These are phyloP conservation scores for Lomographa bimaculata DNA, from an alignment of 2,888 invertebrate genomes.

Conservation along the genomic window DNA sequence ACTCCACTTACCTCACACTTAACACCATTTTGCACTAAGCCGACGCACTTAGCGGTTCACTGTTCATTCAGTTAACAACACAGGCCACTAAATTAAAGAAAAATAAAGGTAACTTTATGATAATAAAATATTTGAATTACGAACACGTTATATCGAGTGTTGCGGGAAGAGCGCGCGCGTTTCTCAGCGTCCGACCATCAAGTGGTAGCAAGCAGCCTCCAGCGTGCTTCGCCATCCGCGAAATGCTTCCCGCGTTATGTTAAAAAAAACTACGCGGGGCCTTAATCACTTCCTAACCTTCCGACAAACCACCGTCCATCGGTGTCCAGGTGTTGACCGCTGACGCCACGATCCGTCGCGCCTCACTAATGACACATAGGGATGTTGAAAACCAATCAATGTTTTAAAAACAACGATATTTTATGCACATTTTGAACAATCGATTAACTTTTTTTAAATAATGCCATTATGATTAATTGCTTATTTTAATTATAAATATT, in stretches of 20 bases:
- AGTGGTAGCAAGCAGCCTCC: conserved; percentile 64
- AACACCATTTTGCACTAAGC: conserved; percentile 70
- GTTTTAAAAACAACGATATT: no score
- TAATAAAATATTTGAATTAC: conserved; percentile 1
- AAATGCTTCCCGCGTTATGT: conserved; percentile 41
- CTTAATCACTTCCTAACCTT: conserved; percentile 55
- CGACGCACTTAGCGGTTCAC: conserved; percentile 39
- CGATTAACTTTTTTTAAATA: no score
- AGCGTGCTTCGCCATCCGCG: conserved; percentile 61
- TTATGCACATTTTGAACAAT: no score
- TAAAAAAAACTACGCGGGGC: conserved; percentile 40
- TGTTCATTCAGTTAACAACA: conserved; percentile 44
- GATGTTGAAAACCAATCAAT: conserved; percentile 46
- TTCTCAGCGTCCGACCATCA: conserved; percentile 50
- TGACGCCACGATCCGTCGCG: conserved; percentile 52
- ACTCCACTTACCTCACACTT: conserved; percentile 69
- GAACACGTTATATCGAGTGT: conserved; percentile 20
- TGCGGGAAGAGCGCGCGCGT: conserved; percentile 29
- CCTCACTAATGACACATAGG: conserved; percentile 43
- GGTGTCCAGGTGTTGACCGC: conserved; percentile 52
- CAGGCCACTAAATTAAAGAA: conserved; percentile 20
- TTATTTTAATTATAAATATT: no score
- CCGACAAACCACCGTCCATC: conserved; percentile 43
- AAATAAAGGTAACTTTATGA: conserved; percentile 5
- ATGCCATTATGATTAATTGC: no score